Percentiles rank a stretch among this genome's conserved stretches.
Conservation (phyloP, 2,113 vertebrate genomes). For the Dasypus novemcinctus region DNA sequence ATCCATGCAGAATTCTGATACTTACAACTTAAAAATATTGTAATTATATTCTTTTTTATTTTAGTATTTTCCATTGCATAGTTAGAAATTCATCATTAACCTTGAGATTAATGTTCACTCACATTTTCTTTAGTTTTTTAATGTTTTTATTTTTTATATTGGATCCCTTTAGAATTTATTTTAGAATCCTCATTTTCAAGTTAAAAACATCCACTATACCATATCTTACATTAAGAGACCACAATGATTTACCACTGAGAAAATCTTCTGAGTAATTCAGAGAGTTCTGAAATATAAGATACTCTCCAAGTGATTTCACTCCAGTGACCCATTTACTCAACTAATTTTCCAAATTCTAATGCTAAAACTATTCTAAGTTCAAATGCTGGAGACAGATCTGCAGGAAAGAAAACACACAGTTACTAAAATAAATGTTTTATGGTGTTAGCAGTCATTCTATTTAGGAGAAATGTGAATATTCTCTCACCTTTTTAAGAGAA, state of each 20-base stretch:
- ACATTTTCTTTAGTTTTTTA: not conserved
- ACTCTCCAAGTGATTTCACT: slow-evolving; percentile 54
- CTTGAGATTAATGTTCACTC: not conserved
- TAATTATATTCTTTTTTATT: not conserved
- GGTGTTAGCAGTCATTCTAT: not conserved
- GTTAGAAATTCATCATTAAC: not conserved
- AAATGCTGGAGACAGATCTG: slow-evolving; percentile 19
- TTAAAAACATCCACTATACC: not conserved
- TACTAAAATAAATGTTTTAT: slow-evolving; percentile 64
- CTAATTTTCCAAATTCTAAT: slow-evolving; percentile 12
- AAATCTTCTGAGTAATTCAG: slow-evolving; percentile 44
- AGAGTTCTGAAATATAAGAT: slow-evolving; percentile 10
- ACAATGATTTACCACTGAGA: slow-evolving; percentile 29
- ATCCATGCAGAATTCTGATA: not conserved
- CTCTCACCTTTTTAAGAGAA: not conserved
- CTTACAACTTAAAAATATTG: not conserved
- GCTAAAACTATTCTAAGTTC: not conserved
- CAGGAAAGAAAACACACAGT: slow-evolving; percentile 10
- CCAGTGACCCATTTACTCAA: slow-evolving; percentile 33
- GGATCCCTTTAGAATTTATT: not conserved
- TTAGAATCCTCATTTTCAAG: slow-evolving; percentile 33
- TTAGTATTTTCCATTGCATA: not conserved
- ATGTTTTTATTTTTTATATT: not conserved
- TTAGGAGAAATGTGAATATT: slow-evolving; percentile 34
- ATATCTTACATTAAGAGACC: slow-evolving; percentile 30